Evolutionary conservation across 2,888 invertebrate genomes (phyloP), one percentile per base, ranked within the genome.

Genomic region (Agrotis ipsilon): DNA sequence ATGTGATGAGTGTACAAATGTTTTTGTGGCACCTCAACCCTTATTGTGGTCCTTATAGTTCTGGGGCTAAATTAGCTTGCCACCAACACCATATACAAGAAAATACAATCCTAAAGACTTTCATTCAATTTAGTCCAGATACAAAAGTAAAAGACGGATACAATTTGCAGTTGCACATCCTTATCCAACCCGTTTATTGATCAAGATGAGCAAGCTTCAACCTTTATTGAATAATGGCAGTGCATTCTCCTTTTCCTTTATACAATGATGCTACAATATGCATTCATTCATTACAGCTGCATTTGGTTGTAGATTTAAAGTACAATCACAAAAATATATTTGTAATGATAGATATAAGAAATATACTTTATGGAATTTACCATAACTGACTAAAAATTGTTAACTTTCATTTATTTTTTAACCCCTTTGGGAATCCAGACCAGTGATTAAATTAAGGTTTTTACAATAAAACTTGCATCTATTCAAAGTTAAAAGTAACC

Each of bases 211-310:
- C 46, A 68, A 75, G 21, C 59, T 45, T 75, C 16, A 49, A 55
- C 48, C 48, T 75, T 59, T 54, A 75, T 75, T 75, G 67, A 58
- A 74, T 72, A 74, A 73, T 73, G 18, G 43, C 21, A 67, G 43
- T 43, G 52, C 67, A 74, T 74, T 46, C 58, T 66, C 54, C 43
- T 45, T 48, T 68, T 45, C 55, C 57, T 72, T 52, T 52, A 19
- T 46, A 58, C 21, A 64, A 55, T 64, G 27, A 49, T 57, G n/a
- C 21, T 19, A 67, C 49, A 66, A 27, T 73, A 21, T 75, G 59
- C 75, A 75, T 54, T 74, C 43, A 48, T 6, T 48, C 43, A 43
- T 24, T 59, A 21, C 46, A 66, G 3, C 18, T 58, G 27, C 52
- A 52, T 52, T 58, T 27, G 14, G 39, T 51, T 39, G 48, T 48